Evolutionary conservation across 2,113 vertebrate genomes (phyloP).

Genomic region (Ancistrus triradiatus): DNA sequence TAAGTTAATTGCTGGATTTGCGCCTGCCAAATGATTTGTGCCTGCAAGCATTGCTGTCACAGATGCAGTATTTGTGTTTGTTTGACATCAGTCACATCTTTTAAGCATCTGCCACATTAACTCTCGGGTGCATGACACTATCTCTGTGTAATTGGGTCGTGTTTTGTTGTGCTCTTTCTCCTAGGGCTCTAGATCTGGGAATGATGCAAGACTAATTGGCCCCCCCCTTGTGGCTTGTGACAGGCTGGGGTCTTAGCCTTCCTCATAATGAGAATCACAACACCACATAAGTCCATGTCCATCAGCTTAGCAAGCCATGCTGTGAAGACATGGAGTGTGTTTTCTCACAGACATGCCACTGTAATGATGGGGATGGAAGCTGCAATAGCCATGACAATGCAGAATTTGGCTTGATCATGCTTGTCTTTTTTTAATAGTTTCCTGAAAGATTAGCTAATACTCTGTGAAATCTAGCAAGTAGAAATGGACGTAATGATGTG

Average conservation of each 20-base stretch:
- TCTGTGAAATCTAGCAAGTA: too few species aligned
- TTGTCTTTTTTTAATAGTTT: not conserved
- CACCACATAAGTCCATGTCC: slow-evolving; percentile 29
- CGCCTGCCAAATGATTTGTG: too few species aligned
- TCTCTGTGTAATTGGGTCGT: slow-evolving; percentile 22
- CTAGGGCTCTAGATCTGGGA: slow-evolving; percentile 33
- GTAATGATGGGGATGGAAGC: slow-evolving; percentile 26
- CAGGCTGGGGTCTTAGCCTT: slow-evolving; percentile 14
- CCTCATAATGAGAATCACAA: slow-evolving; percentile 47
- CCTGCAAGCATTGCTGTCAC: not conserved
- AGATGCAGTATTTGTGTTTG: not conserved
- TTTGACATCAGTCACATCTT: slow-evolving; percentile 40
- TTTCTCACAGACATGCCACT: slow-evolving; percentile 50
- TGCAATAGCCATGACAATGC: slow-evolving; percentile 6
- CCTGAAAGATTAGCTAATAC: too few species aligned
- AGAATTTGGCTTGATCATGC: not conserved
- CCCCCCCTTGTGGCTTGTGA: slow-evolving; percentile 21
- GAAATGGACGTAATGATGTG: too few species aligned
- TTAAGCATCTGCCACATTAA: slow-evolving; percentile 22
- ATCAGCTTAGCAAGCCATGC: slow-evolving; percentile 33
- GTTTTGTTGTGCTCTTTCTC: slow-evolving; percentile 41
- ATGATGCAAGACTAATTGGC: slow-evolving; percentile 44
- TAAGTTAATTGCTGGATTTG: too few species aligned
- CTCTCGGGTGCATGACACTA: slow-evolving; percentile 38
- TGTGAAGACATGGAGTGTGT: slow-evolving; percentile 24